Conservation (phyloP, 2,888 invertebrate genomes). For the Orthonychiurus folsomi region DNA sequence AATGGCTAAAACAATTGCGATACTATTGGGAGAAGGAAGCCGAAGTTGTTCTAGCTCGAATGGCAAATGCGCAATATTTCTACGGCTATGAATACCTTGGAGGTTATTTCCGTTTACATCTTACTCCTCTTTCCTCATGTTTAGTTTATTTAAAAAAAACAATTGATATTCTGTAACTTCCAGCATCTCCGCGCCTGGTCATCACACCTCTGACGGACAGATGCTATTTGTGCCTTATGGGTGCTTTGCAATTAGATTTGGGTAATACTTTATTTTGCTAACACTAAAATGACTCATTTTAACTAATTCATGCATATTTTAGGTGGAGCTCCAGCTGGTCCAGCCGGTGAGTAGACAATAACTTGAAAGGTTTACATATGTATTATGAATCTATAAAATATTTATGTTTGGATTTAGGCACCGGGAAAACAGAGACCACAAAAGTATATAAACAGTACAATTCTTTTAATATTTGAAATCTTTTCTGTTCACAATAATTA, state of each 20-base stretch:
- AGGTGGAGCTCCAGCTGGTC: slow-evolving; percentile 83
- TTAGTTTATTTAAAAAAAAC: no score
- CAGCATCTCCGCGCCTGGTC: slow-evolving; percentile 51
- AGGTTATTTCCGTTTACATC: no score
- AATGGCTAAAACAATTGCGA: slow-evolving; percentile 82
- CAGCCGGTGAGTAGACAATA: slow-evolving; percentile 50
- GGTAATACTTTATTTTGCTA: slow-evolving; percentile 44
- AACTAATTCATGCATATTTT: slow-evolving; percentile 17
- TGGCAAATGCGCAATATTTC: slow-evolving; percentile 73
- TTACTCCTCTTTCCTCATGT: no score
- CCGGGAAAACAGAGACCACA: slow-evolving; percentile 84
- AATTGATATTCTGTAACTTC: no score
- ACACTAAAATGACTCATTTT: neutral
- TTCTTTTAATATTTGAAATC: no score
- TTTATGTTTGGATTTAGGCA: slow-evolving; percentile 47
- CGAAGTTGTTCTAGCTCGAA: slow-evolving; percentile 69
- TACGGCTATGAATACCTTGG: slow-evolving; percentile 89
- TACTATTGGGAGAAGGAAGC: slow-evolving; percentile 75
- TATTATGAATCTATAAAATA: slow-evolving; percentile 2
- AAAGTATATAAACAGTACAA: no score
- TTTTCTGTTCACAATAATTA: no score
- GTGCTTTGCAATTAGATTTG: slow-evolving; percentile 74
- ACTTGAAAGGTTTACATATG: neutral
- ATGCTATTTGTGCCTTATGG: slow-evolving; percentile 66
- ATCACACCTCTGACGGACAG: slow-evolving; percentile 80